phyloP scores from a whole-genome alignment of 2,888 invertebrate species.

The Arctia plantaginis region DNA sequence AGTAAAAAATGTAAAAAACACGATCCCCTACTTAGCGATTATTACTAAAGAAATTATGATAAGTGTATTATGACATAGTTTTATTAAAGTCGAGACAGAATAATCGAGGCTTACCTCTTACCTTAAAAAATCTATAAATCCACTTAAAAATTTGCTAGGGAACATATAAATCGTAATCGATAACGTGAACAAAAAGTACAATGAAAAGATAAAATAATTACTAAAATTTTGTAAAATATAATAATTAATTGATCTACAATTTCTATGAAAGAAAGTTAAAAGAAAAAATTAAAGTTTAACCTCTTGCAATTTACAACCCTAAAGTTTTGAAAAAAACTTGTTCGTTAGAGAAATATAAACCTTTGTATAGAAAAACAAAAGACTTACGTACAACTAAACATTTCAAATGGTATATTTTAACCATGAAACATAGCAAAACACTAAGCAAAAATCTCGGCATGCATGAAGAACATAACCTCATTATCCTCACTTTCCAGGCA shows the following conservation, averaged over 20 bases:
- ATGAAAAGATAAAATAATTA: no score
- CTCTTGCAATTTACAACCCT: no score
- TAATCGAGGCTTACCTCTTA: not conserved
- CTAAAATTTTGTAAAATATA: no score
- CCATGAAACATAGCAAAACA: not conserved
- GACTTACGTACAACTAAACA: not conserved
- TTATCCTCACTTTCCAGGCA: conserved; percentile 12
- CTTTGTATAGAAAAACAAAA: not conserved
- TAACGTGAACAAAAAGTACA: not conserved
- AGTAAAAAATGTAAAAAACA: no score
- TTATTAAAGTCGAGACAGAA: not conserved
- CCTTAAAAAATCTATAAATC: not conserved
- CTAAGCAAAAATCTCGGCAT: conserved; percentile 8
- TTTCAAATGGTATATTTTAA: no score
- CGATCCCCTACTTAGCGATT: not conserved
- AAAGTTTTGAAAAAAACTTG: not conserved
- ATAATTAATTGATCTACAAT: no score
- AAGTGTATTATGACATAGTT: not conserved
- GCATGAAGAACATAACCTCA: conserved; percentile 13
- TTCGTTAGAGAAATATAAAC: no score
- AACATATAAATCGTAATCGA: no score
- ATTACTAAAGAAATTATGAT: no score
- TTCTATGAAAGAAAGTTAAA: no score
- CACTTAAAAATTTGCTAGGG: not conserved
- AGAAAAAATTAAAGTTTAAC: no score